phyloP scores from a whole-genome alignment of 2,797 vertebrate genomes.

The Denticeps clupeoides region DNA sequence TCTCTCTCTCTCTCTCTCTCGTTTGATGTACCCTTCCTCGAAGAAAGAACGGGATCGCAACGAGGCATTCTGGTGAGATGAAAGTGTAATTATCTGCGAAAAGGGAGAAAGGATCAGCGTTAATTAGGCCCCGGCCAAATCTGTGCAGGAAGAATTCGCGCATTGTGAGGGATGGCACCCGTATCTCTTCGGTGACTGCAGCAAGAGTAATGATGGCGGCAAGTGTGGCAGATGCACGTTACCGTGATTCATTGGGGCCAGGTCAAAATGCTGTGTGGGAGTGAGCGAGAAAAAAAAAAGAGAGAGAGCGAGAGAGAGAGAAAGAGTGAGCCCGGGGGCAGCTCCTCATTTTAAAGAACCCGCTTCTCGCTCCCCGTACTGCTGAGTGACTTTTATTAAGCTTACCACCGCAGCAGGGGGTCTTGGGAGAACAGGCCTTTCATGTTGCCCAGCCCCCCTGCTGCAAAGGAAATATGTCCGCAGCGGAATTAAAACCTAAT shows the following conservation, averaged over 20 bases:
- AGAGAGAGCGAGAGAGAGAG: slow-evolving; percentile 28
- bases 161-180: slow-evolving; percentile 89
- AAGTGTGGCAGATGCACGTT: slow-evolving; percentile 43
- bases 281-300: slow-evolving; percentile 29
- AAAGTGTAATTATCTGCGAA: slow-evolving; percentile 99
- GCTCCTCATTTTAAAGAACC: slow-evolving; percentile 41
- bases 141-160: slow-evolving; percentile 80
- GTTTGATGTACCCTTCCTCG: slow-evolving; percentile 81
- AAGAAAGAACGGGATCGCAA: slow-evolving; percentile 87
- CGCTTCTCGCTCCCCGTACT: slow-evolving; percentile 29
- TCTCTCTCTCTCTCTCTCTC: too few relatives aligned
- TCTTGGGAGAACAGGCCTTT: slow-evolving; percentile 85
- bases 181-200: slow-evolving; percentile 80
- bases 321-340: slow-evolving; percentile 58
- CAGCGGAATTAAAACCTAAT: too few relatives aligned
- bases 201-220: slow-evolving; percentile 72
- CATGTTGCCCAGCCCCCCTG: slow-evolving; percentile 60
- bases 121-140: slow-evolving; percentile 92
- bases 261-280: slow-evolving; percentile 31
- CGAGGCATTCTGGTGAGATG: slow-evolving; percentile 94
- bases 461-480: too few relatives aligned
- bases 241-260: slow-evolving; percentile 59
- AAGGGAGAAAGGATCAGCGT: slow-evolving; percentile 83
- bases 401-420: slow-evolving; percentile 78
- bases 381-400: slow-evolving; percentile 80